Evolutionary conservation across 1,140 invertebrate genomes (phyloP).

Genomic region (Chlorops oryzae): DNA sequence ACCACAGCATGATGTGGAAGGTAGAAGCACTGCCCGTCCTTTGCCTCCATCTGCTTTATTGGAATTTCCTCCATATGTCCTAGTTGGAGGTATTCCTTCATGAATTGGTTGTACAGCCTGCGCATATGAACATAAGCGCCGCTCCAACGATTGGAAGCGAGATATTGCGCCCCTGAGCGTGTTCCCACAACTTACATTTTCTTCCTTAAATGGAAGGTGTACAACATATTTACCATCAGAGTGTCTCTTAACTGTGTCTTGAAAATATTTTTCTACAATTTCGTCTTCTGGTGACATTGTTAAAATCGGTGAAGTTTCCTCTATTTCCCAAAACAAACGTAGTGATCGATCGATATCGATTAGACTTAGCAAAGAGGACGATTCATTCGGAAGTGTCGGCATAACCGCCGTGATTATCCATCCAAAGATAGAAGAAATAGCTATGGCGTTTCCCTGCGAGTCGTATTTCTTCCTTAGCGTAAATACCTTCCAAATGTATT

Average conservation of each 20-base stretch:
- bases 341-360: too few species aligned
- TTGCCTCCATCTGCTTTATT: not conserved
- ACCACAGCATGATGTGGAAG: conserved; percentile 23
- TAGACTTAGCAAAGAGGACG: too few species aligned
- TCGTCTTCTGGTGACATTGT: too few species aligned
- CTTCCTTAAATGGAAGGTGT: not conserved
- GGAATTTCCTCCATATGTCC: conserved; percentile 30
- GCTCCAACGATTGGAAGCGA: not conserved
- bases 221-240: too few species aligned
- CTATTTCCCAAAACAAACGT: too few species aligned
- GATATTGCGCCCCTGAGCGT: not conserved
- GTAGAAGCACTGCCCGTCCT: not conserved
- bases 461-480: not conserved
- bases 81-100: conserved; percentile 30
- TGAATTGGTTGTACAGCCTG: conserved; percentile 18
- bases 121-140: not conserved
- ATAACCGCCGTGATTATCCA: too few species aligned
- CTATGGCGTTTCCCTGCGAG: not conserved
- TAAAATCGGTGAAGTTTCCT: too few species aligned
- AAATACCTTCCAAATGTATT: not conserved
- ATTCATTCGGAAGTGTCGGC: too few species aligned
- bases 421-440: not conserved
- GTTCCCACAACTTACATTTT: not conserved
- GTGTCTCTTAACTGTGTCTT: too few species aligned
- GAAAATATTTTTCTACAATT: too few species aligned